Evolutionary conservation across 2,888 invertebrate genomes (phyloP), one percentile per base, ranked within the genome.

Genomic region (Amblyjoppa fuscipennis): DNA sequence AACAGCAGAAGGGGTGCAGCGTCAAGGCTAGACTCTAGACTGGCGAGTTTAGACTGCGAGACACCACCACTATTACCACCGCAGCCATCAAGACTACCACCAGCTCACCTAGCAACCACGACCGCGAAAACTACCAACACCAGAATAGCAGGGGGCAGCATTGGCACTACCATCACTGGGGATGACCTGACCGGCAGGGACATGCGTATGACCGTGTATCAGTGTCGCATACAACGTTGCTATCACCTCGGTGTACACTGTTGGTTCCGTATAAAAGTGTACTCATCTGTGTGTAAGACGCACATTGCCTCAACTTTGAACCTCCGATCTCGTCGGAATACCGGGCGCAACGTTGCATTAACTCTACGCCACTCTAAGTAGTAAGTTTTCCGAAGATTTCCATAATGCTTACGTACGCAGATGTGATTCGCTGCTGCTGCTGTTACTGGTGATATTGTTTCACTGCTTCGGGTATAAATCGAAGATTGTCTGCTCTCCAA

Each of bases 371-470:
- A 90, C 89, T 84, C 92, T 93, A 93, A 93, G 93, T 93, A 93
- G 91, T 90, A 93, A 93, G 93, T 93, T 93, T 93, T 90, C 89
- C 90, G 89, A 93, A 93, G 93, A 93, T 93, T 92, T 92, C 92
- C 91, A 92, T 92, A 92, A 93, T 92, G 91, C 90, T 88, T 87
- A 88, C 88, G 88, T 88, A 89, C 88, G 89, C 89, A 90, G 89
- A 90, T 90, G 90, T 82, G 90, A 86, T 75, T 75, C 49, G 64
- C 64, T 49, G 16, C 49, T 16, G 51, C 59, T 61, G 16, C 49
- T 16, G 51, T 45, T 61, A 16, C n/a, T 20, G 59, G 28, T 34
- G 41, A 6, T 73, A 16, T 41, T 56, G 56, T 20, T 56, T 2
- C 9, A 38, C 56, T 73, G 41, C 9, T 73, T 53, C 34, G 16